Conservation (phyloP, 2,113 vertebrate genomes). For the Pelecanus crispus region DNA sequence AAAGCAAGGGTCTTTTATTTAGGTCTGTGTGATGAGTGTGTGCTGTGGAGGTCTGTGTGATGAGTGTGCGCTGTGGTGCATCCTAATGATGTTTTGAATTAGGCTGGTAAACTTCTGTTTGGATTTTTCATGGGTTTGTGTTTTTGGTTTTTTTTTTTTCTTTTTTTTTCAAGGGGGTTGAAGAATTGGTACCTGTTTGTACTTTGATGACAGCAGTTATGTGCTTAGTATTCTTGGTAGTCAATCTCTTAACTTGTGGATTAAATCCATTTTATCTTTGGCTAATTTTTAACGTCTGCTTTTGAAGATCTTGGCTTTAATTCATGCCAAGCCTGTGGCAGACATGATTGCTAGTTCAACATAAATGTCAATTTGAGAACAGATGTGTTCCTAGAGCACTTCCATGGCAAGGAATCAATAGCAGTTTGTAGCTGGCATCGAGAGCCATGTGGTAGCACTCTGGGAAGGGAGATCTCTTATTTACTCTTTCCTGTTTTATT, state of each 20-base stretch:
- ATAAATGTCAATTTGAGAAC: neutral
- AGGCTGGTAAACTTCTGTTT: neutral
- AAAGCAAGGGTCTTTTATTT: neutral
- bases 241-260: neutral
- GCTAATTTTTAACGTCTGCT: neutral
- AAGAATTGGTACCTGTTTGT: neutral
- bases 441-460: neutral
- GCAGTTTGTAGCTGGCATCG: neutral
- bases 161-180: accelerated
- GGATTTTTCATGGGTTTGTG: too few relatives aligned
- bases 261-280: neutral
- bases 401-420: neutral
- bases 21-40: neutral
- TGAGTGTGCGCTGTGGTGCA: neutral
- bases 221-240: neutral
- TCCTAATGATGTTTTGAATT: neutral
- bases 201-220: neutral
- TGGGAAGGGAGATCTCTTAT: neutral
- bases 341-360: neutral
- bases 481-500: neutral
- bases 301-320: neutral
- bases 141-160: neutral
- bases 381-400: neutral
- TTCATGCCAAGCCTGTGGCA: neutral
- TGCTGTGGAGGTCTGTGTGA: accelerated